phyloP scores from a whole-genome alignment of 2,888 invertebrate species.

The Sialis lutaria region DNA sequence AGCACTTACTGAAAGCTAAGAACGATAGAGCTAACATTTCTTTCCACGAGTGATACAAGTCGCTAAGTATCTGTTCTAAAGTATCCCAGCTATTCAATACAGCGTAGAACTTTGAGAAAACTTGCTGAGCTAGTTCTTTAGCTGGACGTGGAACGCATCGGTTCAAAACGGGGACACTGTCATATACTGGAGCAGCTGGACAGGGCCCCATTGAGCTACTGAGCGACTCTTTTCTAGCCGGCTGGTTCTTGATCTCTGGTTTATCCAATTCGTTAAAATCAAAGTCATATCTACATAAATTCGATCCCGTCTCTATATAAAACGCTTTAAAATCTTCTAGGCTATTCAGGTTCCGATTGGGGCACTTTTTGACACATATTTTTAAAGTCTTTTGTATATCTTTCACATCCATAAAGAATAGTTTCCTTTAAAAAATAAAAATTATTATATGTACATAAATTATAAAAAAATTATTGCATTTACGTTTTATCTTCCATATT shows the following conservation, averaged over 20 bases:
- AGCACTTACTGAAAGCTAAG: conserved; percentile 58
- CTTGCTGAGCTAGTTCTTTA: conserved; percentile 41
- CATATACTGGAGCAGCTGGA: conserved; percentile 59
- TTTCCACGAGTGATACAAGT: conserved; percentile 76
- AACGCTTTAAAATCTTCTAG: conserved; percentile 53
- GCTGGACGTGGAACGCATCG: conserved; percentile 70
- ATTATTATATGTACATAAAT: background rate
- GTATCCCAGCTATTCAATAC: conserved; percentile 77
- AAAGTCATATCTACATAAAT: conserved; percentile 60
- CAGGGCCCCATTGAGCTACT: conserved; percentile 50
- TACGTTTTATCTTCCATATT: conserved; percentile 59
- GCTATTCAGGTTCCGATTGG: conserved; percentile 42
- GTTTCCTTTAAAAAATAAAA: conserved; percentile 26
- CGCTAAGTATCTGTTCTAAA: conserved; percentile 73
- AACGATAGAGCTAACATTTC: conserved; percentile 67
- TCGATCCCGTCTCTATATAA: conserved; percentile 51
- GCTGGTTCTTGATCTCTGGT: conserved; percentile 17
- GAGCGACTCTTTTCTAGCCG: conserved; percentile 16
- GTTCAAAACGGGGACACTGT: conserved; percentile 64
- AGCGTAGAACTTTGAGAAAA: conserved; percentile 56
- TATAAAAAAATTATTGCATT: conserved; percentile 10
- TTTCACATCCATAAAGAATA: conserved; percentile 70
- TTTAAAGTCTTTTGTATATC: conserved; percentile 62
- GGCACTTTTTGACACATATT: conserved; percentile 82
- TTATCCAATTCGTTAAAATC: conserved; percentile 34